A percentile compares a stretch with the other conserved stretches of the same genome.
phyloP scores from a whole-genome alignment of 2,888 invertebrate species.

The Apomyelois bistriatella region DNA sequence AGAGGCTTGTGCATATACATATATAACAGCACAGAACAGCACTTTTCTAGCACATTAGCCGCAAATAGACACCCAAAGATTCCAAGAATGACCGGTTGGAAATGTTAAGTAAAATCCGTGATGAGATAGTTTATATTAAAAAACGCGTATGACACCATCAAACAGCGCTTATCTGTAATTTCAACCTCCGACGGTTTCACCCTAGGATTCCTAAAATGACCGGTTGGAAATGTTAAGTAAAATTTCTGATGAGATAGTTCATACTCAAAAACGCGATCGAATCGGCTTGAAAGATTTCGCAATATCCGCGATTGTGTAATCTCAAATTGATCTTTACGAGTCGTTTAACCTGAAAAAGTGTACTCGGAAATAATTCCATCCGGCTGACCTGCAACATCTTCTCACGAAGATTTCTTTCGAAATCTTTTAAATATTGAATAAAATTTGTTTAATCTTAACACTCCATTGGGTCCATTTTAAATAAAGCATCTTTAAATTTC shows the following conservation, averaged over 20 bases:
- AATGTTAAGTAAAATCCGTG: no score
- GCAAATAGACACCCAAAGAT: no score
- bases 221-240: neutral
- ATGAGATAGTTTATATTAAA: no score
- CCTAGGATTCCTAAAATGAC: no score
- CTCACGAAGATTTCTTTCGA: neutral
- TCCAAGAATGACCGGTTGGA: no score
- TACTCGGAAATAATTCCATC: conserved; percentile 15
- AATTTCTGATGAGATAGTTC: neutral
- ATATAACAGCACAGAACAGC: no score
- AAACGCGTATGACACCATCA: no score
- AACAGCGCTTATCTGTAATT: no score
- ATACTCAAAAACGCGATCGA: conserved; percentile 1
- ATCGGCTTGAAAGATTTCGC: conserved; percentile 2
- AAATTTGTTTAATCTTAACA: conserved; percentile 4
- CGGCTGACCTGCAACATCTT: conserved; percentile 6
- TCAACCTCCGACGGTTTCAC: no score
- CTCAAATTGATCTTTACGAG: conserved; percentile 32
- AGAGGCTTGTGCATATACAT: no score
- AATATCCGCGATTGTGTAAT: conserved; percentile 20
- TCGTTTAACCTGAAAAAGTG: conserved; percentile 25
- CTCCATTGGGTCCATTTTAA: conserved; percentile 6
- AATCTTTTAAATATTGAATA: conserved; percentile 7
- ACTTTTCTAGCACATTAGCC: no score
- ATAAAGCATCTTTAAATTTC: neutral